Evolutionary conservation across 2,113 vertebrate species (phyloP), one percentile per base, ranked within the genome.

Genomic region (Cyanoderma ruficeps): DNA sequence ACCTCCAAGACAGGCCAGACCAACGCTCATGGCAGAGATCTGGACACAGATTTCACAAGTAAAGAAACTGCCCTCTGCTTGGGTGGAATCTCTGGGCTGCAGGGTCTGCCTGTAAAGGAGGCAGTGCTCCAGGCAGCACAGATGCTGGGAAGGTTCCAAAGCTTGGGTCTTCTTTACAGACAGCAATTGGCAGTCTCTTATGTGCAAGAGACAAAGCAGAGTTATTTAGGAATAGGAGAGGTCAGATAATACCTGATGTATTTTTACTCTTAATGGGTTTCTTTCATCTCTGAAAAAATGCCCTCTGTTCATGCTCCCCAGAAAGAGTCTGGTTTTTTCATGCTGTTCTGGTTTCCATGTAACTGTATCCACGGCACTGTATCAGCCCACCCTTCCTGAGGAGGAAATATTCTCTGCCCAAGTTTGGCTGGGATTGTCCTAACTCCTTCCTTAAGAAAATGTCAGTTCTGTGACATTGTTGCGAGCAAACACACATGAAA

Each of bases 41-140:
- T 99, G 95, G 99, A 99, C 97, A 98, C 97, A 5, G 99, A 99
- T 94, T 99, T 99, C 94, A 98, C 98, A 95, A 98, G 99, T 99
- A 97, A 98, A 82, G 22, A 33, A 49, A 3, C 72, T 80, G 61
- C 57, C 65, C 31, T 47, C 0, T 59, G 50, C 19, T 8, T 83
- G 63, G 50, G 13, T 50, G 44, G 27, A 52, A 11, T 47, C 0
- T 0, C 20, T 64, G 49, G 23, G 21, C 57, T 65, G 21, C 5
- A 46, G 65, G 67, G 14, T 63, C 27, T 79, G 3, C 39, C 33
- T 63, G 6, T 46, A 67, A 65, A 47, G 47, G 39, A 55, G 61
- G 28, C 71, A 80, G 31, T 21, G 3, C 37, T 92, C 49, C 44
- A 11, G 46, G 31, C 53, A 90, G 79, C 57, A 60, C 25, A 79